Evolutionary conservation across 2,797 vertebrate genomes (phyloP).

Genomic region (Gallinago nigripennis): DNA sequence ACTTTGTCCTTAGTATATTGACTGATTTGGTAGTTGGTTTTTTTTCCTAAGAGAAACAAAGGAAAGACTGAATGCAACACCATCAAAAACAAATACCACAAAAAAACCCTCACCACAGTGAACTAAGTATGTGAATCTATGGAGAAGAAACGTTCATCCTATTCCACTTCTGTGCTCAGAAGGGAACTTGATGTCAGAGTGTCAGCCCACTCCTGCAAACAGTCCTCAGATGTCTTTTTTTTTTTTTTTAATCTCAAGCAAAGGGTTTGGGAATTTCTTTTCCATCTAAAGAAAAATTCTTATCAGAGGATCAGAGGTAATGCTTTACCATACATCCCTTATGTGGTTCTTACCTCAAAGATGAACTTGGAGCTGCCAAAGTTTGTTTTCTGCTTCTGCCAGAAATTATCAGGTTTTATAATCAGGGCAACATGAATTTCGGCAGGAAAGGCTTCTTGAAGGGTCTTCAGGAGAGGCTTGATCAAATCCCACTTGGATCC

Average conservation of each 20-base stretch:
- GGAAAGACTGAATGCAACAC: background rate
- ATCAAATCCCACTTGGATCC: conserved; percentile 99
- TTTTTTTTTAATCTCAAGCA: background rate
- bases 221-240: background rate
- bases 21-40: fast-evolving
- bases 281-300: background rate
- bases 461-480: conserved; percentile 96
- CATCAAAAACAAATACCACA: background rate
- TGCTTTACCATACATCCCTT: background rate
- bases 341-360: conserved; percentile 86
- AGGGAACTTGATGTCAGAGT: background rate
- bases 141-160: background rate
- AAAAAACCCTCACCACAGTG: background rate
- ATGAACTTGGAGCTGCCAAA: conserved; percentile 99
- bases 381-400: conserved; percentile 99
- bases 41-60: background rate
- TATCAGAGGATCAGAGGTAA: background rate
- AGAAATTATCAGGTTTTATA: conserved; percentile 99
- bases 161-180: background rate
- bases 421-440: conserved; percentile 98
- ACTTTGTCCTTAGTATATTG: background rate
- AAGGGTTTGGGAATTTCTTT: background rate
- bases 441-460: conserved; percentile 94
- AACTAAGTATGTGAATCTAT: background rate
- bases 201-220: background rate